Base-by-base conservation (phyloP, 1,140 invertebrate genomes). In the Drosophila bipectinata region DNA sequence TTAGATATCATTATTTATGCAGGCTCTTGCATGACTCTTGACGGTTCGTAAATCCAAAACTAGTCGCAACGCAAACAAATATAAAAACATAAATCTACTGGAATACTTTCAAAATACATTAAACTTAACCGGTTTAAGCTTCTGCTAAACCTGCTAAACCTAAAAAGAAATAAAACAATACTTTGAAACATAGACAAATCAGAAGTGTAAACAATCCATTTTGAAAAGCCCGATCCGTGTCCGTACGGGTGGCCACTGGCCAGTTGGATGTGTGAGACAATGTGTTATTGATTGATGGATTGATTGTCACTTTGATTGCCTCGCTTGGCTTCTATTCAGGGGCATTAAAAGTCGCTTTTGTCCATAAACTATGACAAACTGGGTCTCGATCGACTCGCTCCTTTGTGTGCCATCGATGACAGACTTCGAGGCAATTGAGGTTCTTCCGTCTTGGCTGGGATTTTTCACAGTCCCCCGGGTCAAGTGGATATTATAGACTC, bases 21-120 rank as follows among this genome's bases (percentile, higher is more conserved):
- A 76, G 54, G 44, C 67, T 76, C 72, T 48, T 75, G 72, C 72
- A 76, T 14, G 49, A 67, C 41, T 75, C 61, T 59, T 67, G 71
- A 64, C 53, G 71, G 49, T 18, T 68, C 72, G 61, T 75, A 67
- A 75, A 66, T 44, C 41, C 32, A 14, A 75, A 69, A 61, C 60
- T 72, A 58, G 47, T 9, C 51, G 14, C 51, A 32, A 26, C 28
- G 18, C 41, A 24, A 62, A 54, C 64, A 69, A 69, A 69, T 69
- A 69, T 41, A 68, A 80, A 58, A 58, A 64, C 63, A 76, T 79
- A 79, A 83, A 79, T 88, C 84, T 59, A 49, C 59, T 51, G 72
- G 66, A 69, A 67, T 72, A 88, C 83, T 87, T 87, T 88, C 79
- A 79, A 88, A 84, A 83, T 62, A 64, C 67, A 69, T 88, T 73